Percentiles rank a stretch among this genome's conserved stretches.
These are phyloP conservation scores for Emesis russula DNA, from an alignment of 2,888 invertebrate species.

Conservation along the genomic window DNA sequence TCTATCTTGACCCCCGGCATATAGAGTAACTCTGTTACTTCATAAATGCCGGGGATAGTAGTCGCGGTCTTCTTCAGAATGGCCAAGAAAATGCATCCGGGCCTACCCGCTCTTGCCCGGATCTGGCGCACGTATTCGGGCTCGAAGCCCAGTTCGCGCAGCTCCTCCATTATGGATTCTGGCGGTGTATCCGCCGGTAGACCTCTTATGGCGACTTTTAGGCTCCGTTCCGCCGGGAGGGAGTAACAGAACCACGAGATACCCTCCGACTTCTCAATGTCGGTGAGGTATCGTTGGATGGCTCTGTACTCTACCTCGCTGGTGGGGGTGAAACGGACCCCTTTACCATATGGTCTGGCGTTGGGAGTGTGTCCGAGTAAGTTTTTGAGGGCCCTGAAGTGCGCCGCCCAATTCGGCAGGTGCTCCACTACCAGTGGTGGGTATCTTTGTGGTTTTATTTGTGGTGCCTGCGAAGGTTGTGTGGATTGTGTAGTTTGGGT, in stretches of 20 bases:
- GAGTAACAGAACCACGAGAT: conserved; percentile 11
- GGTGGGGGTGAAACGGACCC: background rate
- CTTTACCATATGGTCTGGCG: background rate
- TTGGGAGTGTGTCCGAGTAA: background rate
- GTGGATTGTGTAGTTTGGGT: too few species aligned
- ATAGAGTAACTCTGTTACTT: background rate
- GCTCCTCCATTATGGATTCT: conserved; percentile 24
- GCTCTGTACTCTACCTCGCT: background rate
- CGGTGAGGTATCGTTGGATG: background rate
- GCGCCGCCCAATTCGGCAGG: background rate
- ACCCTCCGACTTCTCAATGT: background rate
- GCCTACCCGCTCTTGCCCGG: background rate
- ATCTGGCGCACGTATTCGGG: conserved; percentile 40
- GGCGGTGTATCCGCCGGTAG: conserved; percentile 64
- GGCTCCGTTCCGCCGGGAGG: background rate
- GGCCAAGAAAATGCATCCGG: background rate
- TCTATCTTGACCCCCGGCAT: conserved; percentile 55
- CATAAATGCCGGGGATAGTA: background rate
- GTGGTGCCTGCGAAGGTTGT: too few species aligned
- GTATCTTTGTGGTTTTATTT: background rate
- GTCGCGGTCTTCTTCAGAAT: background rate
- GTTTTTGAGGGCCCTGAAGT: background rate
- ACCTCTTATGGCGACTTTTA: conserved; percentile 72
- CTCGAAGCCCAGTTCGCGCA: conserved; percentile 33
- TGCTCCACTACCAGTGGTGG: background rate